phyloP scores from a whole-genome alignment of 2,888 invertebrate genomes.

The Nomada hirtipes region DNA sequence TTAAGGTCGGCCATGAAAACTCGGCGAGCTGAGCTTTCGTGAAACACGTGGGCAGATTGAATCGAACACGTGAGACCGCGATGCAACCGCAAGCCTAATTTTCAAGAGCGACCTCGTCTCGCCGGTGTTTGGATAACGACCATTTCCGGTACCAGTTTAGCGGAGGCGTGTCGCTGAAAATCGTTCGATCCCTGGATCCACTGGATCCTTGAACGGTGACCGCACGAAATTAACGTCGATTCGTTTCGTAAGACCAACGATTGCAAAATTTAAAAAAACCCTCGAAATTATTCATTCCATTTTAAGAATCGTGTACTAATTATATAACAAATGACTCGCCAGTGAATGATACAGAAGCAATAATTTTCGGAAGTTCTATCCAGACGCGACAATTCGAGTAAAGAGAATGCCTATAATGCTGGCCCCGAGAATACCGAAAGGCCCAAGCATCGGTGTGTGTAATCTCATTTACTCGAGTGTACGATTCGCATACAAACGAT shows the following conservation, averaged over 20 bases:
- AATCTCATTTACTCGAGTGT: constrained; percentile 21
- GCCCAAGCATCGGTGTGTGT: not conserved
- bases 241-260: not conserved
- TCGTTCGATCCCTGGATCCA: constrained; percentile 59
- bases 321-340: too few relatives aligned
- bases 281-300: too few relatives aligned
- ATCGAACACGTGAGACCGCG: constrained; percentile 52
- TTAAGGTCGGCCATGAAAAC: constrained; percentile 3
- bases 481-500: constrained; percentile 34
- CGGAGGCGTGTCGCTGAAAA: constrained; percentile 55
- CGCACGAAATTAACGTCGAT: constrained; percentile 7
- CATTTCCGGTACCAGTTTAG: constrained; percentile 65
- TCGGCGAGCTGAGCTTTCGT: constrained; percentile 32
- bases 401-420: not conserved
- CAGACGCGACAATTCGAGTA: not conserved
- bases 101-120: constrained; percentile 75
- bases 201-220: constrained; percentile 31
- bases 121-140: constrained; percentile 68
- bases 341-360: too few relatives aligned
- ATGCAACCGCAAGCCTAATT: constrained; percentile 61
- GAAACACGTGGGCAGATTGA: constrained; percentile 44
- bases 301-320: not conserved
- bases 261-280: not conserved
- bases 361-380: too few relatives aligned
- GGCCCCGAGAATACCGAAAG: not conserved